These are phyloP conservation scores for Calidris pygmaea DNA, from an alignment of 2,113 vertebrate species.

Conservation along the genomic window DNA sequence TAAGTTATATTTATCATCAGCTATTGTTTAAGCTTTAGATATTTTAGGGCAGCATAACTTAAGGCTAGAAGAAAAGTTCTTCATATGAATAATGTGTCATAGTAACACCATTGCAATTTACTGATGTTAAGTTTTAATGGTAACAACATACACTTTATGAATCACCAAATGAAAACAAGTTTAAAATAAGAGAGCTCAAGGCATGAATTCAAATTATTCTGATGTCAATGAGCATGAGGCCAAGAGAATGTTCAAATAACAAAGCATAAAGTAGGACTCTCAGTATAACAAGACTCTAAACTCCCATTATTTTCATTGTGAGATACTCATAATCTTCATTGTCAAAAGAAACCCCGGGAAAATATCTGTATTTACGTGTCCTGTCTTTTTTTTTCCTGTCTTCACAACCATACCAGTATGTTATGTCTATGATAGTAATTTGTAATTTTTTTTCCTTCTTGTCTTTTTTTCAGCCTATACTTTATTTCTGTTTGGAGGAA, in stretches of 20 bases:
- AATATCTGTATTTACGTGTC: neutral
- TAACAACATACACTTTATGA: neutral
- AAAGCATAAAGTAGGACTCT: neutral
- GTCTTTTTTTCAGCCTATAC: neutral
- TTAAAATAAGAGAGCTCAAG: neutral
- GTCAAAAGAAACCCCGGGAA: neutral
- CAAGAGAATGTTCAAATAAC: neutral
- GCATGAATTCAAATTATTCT: neutral
- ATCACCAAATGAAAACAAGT: neutral
- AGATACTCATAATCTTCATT: neutral
- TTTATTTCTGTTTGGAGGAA: neutral
- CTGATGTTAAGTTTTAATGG: neutral
- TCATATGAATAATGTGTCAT: neutral
- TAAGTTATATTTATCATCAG: neutral
- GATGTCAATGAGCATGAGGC: neutral
- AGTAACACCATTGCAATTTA: neutral
- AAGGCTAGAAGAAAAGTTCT: neutral
- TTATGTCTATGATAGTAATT: neutral
- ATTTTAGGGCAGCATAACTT: neutral
- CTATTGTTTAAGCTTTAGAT: neutral
- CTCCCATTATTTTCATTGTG: neutral
- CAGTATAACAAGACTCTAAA: neutral
- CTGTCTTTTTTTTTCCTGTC: neutral
- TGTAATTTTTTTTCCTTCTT: neutral
- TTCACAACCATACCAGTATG: neutral